phyloP scores from a whole-genome alignment of 2,113 vertebrate species.

The Phrynosoma platyrhinos region DNA sequence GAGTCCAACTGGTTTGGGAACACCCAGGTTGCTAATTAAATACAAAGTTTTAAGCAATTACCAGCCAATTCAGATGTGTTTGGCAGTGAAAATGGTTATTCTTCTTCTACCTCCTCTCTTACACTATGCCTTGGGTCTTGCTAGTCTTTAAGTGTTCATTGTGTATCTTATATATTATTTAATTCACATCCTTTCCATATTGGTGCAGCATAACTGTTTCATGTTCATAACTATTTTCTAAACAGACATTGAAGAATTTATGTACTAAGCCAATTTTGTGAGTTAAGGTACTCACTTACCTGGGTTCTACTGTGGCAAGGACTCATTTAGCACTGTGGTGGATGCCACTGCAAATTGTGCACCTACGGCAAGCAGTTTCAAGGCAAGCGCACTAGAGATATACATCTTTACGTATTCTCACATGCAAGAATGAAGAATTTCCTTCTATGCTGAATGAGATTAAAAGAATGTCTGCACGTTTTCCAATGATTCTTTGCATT shows the following conservation, averaged over 20 bases:
- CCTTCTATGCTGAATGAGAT: too few species aligned
- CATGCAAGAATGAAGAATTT: too few species aligned
- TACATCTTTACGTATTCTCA: too few species aligned
- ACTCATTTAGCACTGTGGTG: too few species aligned
- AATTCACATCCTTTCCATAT: not conserved
- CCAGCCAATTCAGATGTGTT: slow-evolving; percentile 1
- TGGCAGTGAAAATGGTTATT: slow-evolving; percentile 12
- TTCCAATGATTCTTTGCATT: too few species aligned
- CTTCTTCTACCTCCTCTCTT: not conserved
- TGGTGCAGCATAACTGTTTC: not conserved
- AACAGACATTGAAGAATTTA: not conserved
- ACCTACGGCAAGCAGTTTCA: not conserved
- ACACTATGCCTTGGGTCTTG: not conserved
- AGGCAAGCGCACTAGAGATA: too few species aligned
- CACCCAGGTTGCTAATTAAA: slow-evolving; percentile 11
- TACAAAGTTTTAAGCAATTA: not conserved
- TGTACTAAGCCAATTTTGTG: not conserved
- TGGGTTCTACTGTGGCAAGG: too few species aligned
- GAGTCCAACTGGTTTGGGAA: not conserved
- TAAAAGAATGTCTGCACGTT: too few species aligned
- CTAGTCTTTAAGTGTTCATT: not conserved
- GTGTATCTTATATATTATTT: not conserved
- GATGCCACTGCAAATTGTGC: not conserved
- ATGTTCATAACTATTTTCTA: not conserved
- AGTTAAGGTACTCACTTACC: not conserved